A percentile compares a stretch with the other conserved stretches of the same genome.
Evolutionary conservation across 2,888 invertebrate genomes (phyloP).

Genomic region (Gasteruption jaculator): DNA sequence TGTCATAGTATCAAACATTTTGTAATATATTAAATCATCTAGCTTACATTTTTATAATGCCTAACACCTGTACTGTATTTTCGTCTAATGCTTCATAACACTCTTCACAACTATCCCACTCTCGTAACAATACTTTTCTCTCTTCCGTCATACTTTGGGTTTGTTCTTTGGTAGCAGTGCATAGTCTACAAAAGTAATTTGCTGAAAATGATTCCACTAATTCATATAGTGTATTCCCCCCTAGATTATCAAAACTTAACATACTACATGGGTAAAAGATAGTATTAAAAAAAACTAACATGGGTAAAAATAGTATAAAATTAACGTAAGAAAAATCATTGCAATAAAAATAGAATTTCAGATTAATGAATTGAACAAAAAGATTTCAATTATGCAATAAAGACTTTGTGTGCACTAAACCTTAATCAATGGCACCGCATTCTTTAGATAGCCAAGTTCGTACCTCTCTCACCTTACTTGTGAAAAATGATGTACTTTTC

Average conservation of each 20-base stretch:
- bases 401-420: too few relatives aligned
- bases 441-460: too few relatives aligned
- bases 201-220: conserved; percentile 18
- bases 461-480: too few relatives aligned
- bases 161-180: conserved; percentile 10
- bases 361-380: too few relatives aligned
- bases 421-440: too few relatives aligned
- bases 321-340: conserved; percentile 16
- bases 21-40: conserved; percentile 15
- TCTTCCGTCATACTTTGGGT: conserved; percentile 14
- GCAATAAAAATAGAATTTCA: too few relatives aligned
- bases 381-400: too few relatives aligned
- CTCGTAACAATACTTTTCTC: conserved; percentile 1
- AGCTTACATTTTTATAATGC: conserved; percentile 8
- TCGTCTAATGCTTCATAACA: conserved; percentile 3
- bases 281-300: too few relatives aligned
- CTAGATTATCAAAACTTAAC: conserved; percentile 18
- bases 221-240: conserved; percentile 16
- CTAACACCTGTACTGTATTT: conserved; percentile 6
- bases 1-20: conserved; percentile 14
- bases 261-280: conserved; percentile 12
- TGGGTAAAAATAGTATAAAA: conserved; percentile 12
- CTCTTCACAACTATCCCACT: conserved; percentile 7
- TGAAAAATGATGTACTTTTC: too few relatives aligned
- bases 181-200: conserved; percentile 15